These are phyloP conservation scores for Ciconia boyciana DNA, from an alignment of 2,113 vertebrate genomes.

Conservation along the genomic window DNA sequence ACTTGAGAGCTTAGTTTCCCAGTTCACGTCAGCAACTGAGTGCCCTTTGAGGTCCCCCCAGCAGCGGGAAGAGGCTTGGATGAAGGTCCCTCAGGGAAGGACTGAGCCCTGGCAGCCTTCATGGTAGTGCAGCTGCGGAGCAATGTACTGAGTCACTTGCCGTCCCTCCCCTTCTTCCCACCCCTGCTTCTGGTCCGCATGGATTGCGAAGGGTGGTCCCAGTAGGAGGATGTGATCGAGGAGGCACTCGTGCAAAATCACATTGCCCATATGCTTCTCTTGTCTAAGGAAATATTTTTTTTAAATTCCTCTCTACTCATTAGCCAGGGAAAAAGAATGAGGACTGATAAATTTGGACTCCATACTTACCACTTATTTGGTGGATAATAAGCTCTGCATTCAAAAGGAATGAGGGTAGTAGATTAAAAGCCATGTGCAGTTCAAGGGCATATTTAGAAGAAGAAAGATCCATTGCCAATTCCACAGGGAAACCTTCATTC, in stretches of 20 bases:
- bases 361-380: background rate
- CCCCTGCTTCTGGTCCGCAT: background rate
- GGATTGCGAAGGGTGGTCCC: background rate
- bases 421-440: background rate
- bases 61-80: background rate
- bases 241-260: background rate
- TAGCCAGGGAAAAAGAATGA: background rate
- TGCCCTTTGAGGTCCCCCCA: background rate
- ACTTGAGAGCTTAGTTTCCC: background rate
- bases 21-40: background rate
- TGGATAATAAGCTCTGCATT: background rate
- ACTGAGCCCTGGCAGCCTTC: background rate
- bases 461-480: background rate
- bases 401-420: background rate
- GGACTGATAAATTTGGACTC: background rate
- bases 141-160: fast-evolving
- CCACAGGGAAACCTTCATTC: background rate
- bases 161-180: background rate
- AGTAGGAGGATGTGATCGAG: background rate
- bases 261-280: background rate
- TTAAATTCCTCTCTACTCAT: background rate
- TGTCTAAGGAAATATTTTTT: background rate
- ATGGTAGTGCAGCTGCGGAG: background rate
- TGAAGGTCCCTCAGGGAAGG: background rate
- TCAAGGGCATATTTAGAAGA: background rate